Evolutionary conservation across 2,888 invertebrate species (phyloP), one percentile per base, ranked within the genome.

Genomic region (Calliopum simillimum): DNA sequence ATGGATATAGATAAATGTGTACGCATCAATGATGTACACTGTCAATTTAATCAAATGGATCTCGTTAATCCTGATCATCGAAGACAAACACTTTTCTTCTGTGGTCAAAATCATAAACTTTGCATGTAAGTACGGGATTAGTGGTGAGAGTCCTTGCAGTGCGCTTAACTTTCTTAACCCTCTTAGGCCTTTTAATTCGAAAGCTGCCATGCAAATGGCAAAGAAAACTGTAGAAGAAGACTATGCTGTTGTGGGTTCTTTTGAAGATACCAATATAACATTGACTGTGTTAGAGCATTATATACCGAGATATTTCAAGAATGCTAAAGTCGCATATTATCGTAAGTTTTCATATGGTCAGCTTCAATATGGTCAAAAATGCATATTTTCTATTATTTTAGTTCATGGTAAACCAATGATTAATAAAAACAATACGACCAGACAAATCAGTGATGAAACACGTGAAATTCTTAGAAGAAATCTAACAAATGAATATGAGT

Each of bases 1-100:
- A 85, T 84, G 91, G 93, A 95, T 83, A 96, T 94, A 79, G 95
- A 95, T 84, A 90, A 92, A 0, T 96, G 96, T 80, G 95, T 96
- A n/a, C 85, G 93, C 76, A 91, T 90, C 71, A 93, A 92, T 0
- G 95, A 96, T 84, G 89, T 93, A 2, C 93, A 96, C 84, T 96
- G 95, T 79, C 90, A 91, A 74, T 95, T 94, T 86, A 84, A 93
- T 51, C 91, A 92, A 1, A 91, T 92, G 73, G 92, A 93, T 0
- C 94, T 93, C 81, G 93, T 93, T 5, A 92, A 93, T 73, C 92
- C 93, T 0, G 94, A 94, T 85, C 95, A 94, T 81, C 89, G 94
- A 67, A 87, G 95, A 25, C 95, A 95, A 80, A 92, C 94, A 1
- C 89, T 95, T 78, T 95, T 96, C 87, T 96, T 95, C 86, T 96